Percentiles rank a stretch among this genome's conserved stretches.
These are phyloP conservation scores for Chroicocephalus ridibundus DNA, from an alignment of 2,113 vertebrate genomes.

Conservation along the genomic window DNA sequence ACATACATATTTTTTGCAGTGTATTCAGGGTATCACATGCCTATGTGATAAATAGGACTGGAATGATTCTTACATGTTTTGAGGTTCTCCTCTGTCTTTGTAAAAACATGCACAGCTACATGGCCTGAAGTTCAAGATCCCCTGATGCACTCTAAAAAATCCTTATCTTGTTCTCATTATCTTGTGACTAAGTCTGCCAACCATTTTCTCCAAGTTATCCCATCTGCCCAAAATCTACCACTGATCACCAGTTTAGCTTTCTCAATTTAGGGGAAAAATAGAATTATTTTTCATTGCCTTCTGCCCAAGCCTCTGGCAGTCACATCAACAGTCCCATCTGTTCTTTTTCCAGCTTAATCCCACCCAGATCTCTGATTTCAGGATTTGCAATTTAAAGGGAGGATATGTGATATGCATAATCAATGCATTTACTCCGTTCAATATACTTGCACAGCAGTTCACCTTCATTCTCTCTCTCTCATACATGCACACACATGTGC, in stretches of 20 bases:
- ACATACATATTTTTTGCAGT: background rate
- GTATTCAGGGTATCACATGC: background rate
- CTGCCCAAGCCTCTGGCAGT: conserved; percentile 72
- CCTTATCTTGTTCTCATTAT: conserved; percentile 27
- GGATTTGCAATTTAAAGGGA: conserved; percentile 59
- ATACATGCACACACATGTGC: accelerated
- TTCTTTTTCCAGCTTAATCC: conserved; percentile 71
- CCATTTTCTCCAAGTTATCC: conserved; percentile 33
- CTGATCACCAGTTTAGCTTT: conserved; percentile 61
- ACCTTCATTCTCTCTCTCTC: background rate
- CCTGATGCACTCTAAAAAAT: background rate
- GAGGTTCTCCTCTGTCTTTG: background rate
- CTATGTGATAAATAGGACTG: background rate
- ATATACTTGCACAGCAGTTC: background rate
- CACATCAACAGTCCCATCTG: conserved; percentile 73
- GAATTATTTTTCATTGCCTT: conserved; percentile 63
- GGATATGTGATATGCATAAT: conserved; percentile 20
- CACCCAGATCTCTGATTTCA: conserved; percentile 71
- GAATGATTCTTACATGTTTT: background rate
- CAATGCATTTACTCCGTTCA: background rate
- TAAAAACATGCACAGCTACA: background rate
- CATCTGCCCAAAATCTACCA: conserved; percentile 65
- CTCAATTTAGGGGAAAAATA: conserved; percentile 58
- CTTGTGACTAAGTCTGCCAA: conserved; percentile 27
- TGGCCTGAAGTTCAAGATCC: background rate